Base-by-base conservation (phyloP, 2,797 vertebrate species). In the Danio albolineatus region DNA sequence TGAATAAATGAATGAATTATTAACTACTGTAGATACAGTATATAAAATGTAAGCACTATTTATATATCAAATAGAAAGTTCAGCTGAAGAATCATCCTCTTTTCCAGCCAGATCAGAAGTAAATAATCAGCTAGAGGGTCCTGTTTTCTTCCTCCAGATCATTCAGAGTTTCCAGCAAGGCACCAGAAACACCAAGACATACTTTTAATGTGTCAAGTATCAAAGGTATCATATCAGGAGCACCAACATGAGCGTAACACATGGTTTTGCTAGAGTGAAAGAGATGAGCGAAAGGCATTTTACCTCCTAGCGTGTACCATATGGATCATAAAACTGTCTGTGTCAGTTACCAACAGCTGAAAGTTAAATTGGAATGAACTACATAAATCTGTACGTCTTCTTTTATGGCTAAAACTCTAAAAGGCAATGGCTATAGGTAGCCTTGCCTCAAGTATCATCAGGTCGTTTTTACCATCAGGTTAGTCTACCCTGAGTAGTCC, bases 261-360 rank as follows among this genome's bases (percentile, higher is more conserved):
- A 28, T 49, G 14, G 2, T 49, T 73, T 49, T 39, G 48, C 12
- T 14, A 21, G n/a, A 39, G 7, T 38, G 10, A 8, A 19, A 19
- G 13, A 41, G 7, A 57, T 59, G 13, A 57, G 64, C 6, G 13
- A 44, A 43, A 41, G 17, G n/a, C 28, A 43, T 14, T 54, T 43
- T 54, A 41, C 38, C 6, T 12, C 10, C 48, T 7, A 44, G 41
- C 13, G 46, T 7, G 5, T 43, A 65, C 6, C 14, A 8, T n/a
- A 5, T 66, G 39, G 46, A 43, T 56, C 39, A 43, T 66, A 67
- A 57, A 76, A 66, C 74, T 16, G 57, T 14, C 66, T 70, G 39
- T 19, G 21, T 77, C 41, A 57, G 53, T 57, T 56, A 36, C 14
- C 21, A 77, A 66, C 75, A 77, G 75, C 61, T 77, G 62, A 38